Evolutionary conservation across 2,113 vertebrate genomes (phyloP), one percentile per base, ranked within the genome.

Genomic region (Isichthys henryi): DNA sequence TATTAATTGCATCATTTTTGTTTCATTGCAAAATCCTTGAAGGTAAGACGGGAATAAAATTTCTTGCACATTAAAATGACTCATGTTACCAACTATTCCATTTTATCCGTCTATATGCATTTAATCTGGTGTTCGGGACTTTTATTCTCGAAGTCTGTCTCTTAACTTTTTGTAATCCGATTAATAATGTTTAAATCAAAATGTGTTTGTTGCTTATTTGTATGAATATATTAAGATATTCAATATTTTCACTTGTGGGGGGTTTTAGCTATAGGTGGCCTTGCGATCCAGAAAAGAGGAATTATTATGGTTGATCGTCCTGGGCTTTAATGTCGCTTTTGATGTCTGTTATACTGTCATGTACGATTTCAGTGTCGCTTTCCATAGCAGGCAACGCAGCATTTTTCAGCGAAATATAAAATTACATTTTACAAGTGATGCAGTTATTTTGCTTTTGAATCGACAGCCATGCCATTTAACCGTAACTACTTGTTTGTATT

Each of bases 21-120:
- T 70, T 70, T 70, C 31, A 70, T 70, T 56, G 46, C n/a, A 43
- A 46, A 52, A 15, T 90, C 77, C 23, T 46, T 88, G 74, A 50
- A 85, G 92, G 92, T 93, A 92, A 93, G 92, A 91, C 85, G 19
- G 5, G 19, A 0, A 86, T 21, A 4, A 89, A 52, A 39, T 58
- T 46, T 35, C 5, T 27, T 49, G 19, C 27, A n/a, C 49, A n/a
- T 3, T 62, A 49, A 23, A 49, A 82, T 8, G 53, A 4, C 35
- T 77, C 0, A 27, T 70, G 5, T 15, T 77, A 39, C 31, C 70
- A 77, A 19, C 70, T 15, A 77, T 35, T 39, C 39, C 66, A 74
- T 39, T 39, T 39, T 15, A 39, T 77, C 27, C 27, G 15, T 35
- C 66, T 43, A 19, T 43, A 43, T 80, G 19, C 5, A 43, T 80